phyloP scores from a whole-genome alignment of 2,888 invertebrate genomes.

The Spisula subtruncata region DNA sequence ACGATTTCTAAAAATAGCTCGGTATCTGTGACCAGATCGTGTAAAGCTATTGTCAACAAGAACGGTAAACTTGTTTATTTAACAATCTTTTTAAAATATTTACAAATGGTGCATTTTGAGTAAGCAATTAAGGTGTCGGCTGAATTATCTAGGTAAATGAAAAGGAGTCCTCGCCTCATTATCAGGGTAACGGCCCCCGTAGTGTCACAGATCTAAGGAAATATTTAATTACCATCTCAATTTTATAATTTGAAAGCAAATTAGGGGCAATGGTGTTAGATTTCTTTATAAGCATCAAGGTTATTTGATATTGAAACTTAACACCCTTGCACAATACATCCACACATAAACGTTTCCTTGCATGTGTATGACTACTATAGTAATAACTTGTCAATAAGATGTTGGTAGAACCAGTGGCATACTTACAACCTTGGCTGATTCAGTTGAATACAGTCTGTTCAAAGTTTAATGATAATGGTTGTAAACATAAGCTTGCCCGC shows the following conservation, averaged over 20 bases:
- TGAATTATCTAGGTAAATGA: background rate
- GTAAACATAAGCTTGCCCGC: too few species aligned
- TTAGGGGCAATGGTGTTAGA: slow-evolving; percentile 13
- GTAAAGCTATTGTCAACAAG: background rate
- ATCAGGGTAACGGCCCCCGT: background rate
- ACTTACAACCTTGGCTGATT: too few species aligned
- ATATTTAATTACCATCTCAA: background rate
- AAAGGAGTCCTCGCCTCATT: background rate
- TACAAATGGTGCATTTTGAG: background rate
- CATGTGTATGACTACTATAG: too few species aligned
- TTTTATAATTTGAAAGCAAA: background rate
- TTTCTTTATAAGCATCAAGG: slow-evolving; percentile 2
- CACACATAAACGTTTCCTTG: too few species aligned
- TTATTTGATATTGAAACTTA: background rate
- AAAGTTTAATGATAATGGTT: too few species aligned
- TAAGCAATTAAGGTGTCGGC: background rate
- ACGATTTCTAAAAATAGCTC: slow-evolving; percentile 20
- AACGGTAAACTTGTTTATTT: background rate
- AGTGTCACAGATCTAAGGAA: background rate
- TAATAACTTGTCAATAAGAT: too few species aligned
- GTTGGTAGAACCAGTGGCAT: too few species aligned
- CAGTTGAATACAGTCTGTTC: too few species aligned
- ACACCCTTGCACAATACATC: too few species aligned
- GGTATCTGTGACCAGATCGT: slow-evolving; percentile 23
- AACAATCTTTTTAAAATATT: background rate